phyloP scores from a whole-genome alignment of 1,140 invertebrate species.

The Dryas iulia region DNA sequence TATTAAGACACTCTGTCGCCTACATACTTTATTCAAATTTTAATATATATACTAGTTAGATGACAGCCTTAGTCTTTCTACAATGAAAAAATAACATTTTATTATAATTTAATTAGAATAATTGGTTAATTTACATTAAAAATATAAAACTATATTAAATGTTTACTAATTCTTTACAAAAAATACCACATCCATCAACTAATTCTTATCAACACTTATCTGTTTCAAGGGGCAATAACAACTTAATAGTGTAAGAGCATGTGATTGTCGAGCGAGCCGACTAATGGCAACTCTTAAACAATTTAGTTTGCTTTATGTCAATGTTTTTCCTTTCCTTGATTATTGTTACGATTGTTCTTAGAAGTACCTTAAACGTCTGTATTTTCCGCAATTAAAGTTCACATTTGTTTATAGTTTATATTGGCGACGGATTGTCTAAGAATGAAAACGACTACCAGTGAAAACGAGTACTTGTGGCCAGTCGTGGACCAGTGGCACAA shows the following conservation, averaged over 20 bases:
- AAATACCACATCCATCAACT: constrained; percentile 12
- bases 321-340: constrained; percentile 43
- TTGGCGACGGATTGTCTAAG: background rate
- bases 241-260: constrained; percentile 72
- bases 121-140: too few relatives aligned
- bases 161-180: background rate
- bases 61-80: too few relatives aligned
- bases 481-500: too few relatives aligned
- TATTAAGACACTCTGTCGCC: too few relatives aligned
- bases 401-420: background rate
- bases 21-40: too few relatives aligned
- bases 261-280: constrained; percentile 55
- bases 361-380: background rate
- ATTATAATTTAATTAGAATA: too few relatives aligned
- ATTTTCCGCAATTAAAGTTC: background rate
- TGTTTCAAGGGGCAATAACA: constrained; percentile 62
- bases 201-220: constrained; percentile 20
- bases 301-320: constrained; percentile 54
- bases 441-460: too few relatives aligned
- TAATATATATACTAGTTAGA: too few relatives aligned
- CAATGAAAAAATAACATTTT: too few relatives aligned
- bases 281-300: constrained; percentile 69
- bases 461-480: too few relatives aligned
- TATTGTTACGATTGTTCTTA: constrained; percentile 28
- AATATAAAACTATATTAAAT: too few relatives aligned